phyloP scores from a whole-genome alignment of 2,113 vertebrate genomes.

The Romanogobio albipinnatus region DNA sequence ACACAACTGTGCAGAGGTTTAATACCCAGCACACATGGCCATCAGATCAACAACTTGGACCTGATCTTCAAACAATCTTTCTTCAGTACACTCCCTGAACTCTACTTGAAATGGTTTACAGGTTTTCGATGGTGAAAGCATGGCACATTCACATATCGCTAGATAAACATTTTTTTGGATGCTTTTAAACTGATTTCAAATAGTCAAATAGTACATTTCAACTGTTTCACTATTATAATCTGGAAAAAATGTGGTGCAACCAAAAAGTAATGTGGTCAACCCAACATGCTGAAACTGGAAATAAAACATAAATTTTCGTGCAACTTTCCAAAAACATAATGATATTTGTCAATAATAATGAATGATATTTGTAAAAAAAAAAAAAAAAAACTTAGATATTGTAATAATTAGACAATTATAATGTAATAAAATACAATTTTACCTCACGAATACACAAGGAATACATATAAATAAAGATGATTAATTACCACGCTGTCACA shows the following conservation, averaged over 20 bases:
- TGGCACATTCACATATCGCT: not conserved
- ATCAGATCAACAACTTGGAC: slow-evolving; percentile 65
- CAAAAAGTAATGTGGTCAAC: not conserved
- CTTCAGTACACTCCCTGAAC: slow-evolving; percentile 16
- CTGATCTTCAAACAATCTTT: slow-evolving; percentile 29
- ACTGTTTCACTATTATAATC: not conserved
- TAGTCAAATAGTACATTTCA: not conserved
- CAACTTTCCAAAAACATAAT: no score
- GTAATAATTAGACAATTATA: no score
- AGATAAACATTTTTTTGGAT: not conserved
- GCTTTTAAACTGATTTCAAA: not conserved
- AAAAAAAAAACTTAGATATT: no score
- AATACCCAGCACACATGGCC: slow-evolving; percentile 63
- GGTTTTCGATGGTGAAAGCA: not conserved
- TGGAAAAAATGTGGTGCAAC: not conserved
- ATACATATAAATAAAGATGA: no score
- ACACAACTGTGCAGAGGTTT: slow-evolving; percentile 56
- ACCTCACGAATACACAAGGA: no score
- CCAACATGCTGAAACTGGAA: not conserved
- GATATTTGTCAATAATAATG: no score
- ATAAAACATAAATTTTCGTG: no score
- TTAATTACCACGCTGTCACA: no score
- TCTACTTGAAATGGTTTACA: slow-evolving; percentile 10
- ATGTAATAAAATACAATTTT: no score
- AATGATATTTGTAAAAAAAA: no score